Evolutionary conservation across 2,888 invertebrate species (phyloP).

Genomic region (Abrostola triplasia): DNA sequence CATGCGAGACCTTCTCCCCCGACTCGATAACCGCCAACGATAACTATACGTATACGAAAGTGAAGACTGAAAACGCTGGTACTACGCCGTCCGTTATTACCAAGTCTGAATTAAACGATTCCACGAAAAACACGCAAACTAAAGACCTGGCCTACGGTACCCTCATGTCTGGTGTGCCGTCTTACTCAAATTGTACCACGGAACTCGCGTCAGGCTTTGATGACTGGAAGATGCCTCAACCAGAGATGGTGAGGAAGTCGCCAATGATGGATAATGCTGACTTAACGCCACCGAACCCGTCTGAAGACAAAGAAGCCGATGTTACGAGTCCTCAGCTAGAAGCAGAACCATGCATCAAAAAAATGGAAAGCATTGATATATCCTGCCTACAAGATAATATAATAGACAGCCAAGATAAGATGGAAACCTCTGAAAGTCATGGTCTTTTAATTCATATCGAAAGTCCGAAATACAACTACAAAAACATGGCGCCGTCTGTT

Average conservation of each 20-base stretch:
- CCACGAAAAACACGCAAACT: constrained; percentile 76
- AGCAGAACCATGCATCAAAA: constrained; percentile 68
- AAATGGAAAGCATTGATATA: constrained; percentile 82
- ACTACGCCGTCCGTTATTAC: constrained; percentile 70
- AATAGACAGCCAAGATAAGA: constrained; percentile 58
- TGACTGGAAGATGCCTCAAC: constrained; percentile 78
- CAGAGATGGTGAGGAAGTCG: constrained; percentile 77
- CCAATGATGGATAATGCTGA: constrained; percentile 65
- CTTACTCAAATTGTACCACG: constrained; percentile 80
- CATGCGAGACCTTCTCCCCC: constrained; percentile 79
- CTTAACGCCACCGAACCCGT: constrained; percentile 66
- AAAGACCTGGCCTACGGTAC: constrained; percentile 82
- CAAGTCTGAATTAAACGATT: constrained; percentile 76
- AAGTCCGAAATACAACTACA: constrained; percentile 71
- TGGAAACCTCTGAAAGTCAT: constrained; percentile 55
- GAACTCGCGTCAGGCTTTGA: constrained; percentile 73
- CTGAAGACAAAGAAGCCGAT: constrained; percentile 53
- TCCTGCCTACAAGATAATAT: constrained; percentile 73
- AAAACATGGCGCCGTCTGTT: constrained; percentile 71
- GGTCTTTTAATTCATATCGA: constrained; percentile 57
- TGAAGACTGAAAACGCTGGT: constrained; percentile 69
- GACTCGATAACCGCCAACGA: constrained; percentile 82
- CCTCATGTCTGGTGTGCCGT: constrained; percentile 76
- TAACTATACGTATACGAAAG: constrained; percentile 81
- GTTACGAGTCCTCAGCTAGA: constrained; percentile 65